Percentiles rank a stretch among this genome's conserved stretches.
Evolutionary conservation across 2,113 vertebrate genomes (phyloP).

Genomic region (Phocoena sinus): DNA sequence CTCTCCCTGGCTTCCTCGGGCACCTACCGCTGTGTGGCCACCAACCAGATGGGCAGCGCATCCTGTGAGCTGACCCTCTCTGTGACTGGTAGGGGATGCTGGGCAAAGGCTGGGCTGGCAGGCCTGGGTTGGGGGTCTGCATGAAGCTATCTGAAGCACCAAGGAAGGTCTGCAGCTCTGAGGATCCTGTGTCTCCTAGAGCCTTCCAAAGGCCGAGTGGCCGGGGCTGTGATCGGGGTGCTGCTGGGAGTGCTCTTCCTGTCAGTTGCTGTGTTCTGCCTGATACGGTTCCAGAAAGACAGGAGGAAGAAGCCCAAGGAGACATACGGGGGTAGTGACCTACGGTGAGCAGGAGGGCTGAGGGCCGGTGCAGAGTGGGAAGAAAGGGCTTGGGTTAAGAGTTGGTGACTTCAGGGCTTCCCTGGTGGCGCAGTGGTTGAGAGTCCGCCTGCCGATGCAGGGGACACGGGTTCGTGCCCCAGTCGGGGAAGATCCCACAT

Average conservation of each 20-base stretch:
- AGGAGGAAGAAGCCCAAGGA: slow-evolving; percentile 55
- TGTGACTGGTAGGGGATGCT: slow-evolving; percentile 72
- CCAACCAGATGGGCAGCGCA: slow-evolving; percentile 77
- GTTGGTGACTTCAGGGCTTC: not conserved
- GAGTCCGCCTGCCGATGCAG: too few relatives aligned
- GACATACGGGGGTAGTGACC: slow-evolving; percentile 60
- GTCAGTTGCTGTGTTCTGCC: slow-evolving; percentile 55
- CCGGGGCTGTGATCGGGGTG: slow-evolving; percentile 76
- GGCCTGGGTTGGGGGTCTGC: not conserved
- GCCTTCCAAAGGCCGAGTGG: slow-evolving; percentile 67
- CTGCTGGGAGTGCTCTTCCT: slow-evolving; percentile 75
- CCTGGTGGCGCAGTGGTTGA: too few relatives aligned
- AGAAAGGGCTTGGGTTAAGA: not conserved
- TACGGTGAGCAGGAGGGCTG: slow-evolving; percentile 52
- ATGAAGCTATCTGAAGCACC: not conserved
- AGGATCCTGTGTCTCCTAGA: slow-evolving; percentile 46
- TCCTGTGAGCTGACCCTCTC: slow-evolving; percentile 77
- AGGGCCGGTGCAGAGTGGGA: not conserved
- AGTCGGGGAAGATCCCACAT: too few relatives aligned
- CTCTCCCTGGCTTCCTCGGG: slow-evolving; percentile 77
- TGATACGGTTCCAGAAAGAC: slow-evolving; percentile 63
- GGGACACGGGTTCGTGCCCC: too few relatives aligned
- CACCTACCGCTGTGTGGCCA: slow-evolving; percentile 78
- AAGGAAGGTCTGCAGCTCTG: not conserved
- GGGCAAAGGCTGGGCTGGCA: not conserved